A percentile compares a stretch with the other conserved stretches of the same genome.
These are phyloP conservation scores for Leptopterna dolabrata DNA, from an alignment of 2,888 invertebrate species.

Conservation along the genomic window DNA sequence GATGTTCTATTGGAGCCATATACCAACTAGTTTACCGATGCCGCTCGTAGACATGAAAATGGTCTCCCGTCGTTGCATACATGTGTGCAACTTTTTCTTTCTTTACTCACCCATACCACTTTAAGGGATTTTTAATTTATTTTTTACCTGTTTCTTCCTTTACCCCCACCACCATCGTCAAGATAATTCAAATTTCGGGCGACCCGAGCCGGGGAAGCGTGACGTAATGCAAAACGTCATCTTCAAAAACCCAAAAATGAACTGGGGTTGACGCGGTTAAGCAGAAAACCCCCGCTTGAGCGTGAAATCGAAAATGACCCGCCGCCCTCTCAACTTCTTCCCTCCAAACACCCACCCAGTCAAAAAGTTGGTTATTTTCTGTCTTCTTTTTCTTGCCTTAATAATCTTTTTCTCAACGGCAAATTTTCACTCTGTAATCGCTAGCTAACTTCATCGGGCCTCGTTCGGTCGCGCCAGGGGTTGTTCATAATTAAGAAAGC, in stretches of 20 bases:
- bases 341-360: background rate
- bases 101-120: background rate
- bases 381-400: background rate
- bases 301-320: conserved; percentile 4
- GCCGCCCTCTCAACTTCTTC: background rate
- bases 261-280: background rate
- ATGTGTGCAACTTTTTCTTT: background rate
- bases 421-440: background rate
- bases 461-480: background rate
- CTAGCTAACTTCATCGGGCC: background rate
- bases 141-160: background rate
- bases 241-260: background rate
- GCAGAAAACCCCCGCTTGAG: background rate
- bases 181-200: background rate
- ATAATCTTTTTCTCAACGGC: background rate
- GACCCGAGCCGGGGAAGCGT: background rate
- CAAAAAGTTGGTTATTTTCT: background rate
- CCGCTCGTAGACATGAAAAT: too few relatives aligned
- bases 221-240: background rate
- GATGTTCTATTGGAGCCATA: too few relatives aligned
- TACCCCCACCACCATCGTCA: background rate
- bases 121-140: too few relatives aligned
- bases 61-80: too few relatives aligned
- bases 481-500: background rate
- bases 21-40: too few relatives aligned